These are phyloP conservation scores for Sipha flava DNA, from an alignment of 1,140 invertebrate species.

Conservation along the genomic window DNA sequence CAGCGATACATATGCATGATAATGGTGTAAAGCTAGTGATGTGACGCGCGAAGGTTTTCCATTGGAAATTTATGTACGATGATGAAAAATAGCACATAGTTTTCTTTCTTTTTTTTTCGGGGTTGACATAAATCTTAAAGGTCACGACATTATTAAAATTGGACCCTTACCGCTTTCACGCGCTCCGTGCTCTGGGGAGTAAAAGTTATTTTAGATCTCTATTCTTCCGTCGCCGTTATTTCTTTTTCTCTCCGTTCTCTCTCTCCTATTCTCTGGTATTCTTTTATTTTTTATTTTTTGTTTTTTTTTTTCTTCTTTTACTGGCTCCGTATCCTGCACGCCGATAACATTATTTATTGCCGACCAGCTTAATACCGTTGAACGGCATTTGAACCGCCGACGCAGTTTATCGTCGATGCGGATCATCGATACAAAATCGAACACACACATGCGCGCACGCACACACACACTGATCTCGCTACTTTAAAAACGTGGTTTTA, in stretches of 20 bases:
- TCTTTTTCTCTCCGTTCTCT: too few relatives aligned
- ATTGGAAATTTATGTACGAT: neutral
- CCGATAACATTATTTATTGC: slow-evolving; percentile 1
- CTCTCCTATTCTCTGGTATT: too few relatives aligned
- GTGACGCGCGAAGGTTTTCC: neutral
- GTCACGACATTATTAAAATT: slow-evolving; percentile 16
- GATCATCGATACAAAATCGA: neutral
- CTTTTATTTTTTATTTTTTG: neutral
- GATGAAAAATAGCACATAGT: neutral
- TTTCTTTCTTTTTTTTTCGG: neutral
- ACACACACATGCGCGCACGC: neutral
- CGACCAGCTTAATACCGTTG: neutral
- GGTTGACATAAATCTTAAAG: neutral
- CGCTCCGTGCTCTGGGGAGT: neutral
- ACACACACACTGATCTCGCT: too few relatives aligned
- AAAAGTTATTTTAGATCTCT: neutral
- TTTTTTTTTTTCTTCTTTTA: neutral
- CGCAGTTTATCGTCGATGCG: neutral
- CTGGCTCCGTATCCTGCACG: neutral
- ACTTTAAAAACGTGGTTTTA: too few relatives aligned
- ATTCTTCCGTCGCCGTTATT: neutral
- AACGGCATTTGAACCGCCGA: neutral
- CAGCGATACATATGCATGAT: too few relatives aligned
- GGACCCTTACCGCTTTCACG: neutral
- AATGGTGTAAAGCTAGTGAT: too few relatives aligned